These are phyloP conservation scores for Erynnis tages DNA, from an alignment of 2,888 invertebrate species.

Conservation along the genomic window DNA sequence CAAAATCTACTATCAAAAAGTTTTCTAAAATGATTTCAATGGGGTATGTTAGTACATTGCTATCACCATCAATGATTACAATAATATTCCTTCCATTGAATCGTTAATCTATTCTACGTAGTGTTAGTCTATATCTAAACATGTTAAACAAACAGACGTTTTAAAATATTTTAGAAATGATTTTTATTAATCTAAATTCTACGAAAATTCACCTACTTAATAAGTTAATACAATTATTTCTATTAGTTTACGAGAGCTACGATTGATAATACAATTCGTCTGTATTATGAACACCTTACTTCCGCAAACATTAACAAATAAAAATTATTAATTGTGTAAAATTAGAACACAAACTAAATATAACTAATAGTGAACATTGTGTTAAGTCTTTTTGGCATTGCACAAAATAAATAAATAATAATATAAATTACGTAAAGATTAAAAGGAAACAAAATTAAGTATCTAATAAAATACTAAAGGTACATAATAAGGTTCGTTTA, in stretches of 20 bases:
- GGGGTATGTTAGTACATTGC: conserved; percentile 70
- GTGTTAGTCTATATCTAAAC: conserved; percentile 80
- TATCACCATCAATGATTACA: conserved; percentile 48
- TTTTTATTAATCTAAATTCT: conserved; percentile 78
- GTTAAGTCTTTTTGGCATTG: conserved; percentile 52
- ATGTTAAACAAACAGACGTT: conserved; percentile 81
- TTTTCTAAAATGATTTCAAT: conserved; percentile 57
- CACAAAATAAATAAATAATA: conserved; percentile 64
- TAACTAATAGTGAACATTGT: conserved; percentile 62
- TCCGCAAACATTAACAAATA: conserved; percentile 56
- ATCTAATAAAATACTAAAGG: conserved; percentile 35
- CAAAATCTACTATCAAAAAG: conserved; percentile 57
- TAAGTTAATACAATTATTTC: conserved; percentile 77
- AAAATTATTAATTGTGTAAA: conserved; percentile 46
- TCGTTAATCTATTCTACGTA: conserved; percentile 77
- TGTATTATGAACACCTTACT: conserved; percentile 53
- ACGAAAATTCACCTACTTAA: conserved; percentile 66
- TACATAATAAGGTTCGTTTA: conserved; percentile 30
- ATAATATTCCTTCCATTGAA: conserved; percentile 51
- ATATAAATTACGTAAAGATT: conserved; percentile 45
- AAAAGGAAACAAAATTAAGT: conserved; percentile 26
- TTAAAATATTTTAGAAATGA: conserved; percentile 77
- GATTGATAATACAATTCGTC: conserved; percentile 45
- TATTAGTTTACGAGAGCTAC: conserved; percentile 72
- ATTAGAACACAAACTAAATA: conserved; percentile 55